Conservation (phyloP, 1,140 invertebrate genomes). For the Trialeurodes vaporariorum region DNA sequence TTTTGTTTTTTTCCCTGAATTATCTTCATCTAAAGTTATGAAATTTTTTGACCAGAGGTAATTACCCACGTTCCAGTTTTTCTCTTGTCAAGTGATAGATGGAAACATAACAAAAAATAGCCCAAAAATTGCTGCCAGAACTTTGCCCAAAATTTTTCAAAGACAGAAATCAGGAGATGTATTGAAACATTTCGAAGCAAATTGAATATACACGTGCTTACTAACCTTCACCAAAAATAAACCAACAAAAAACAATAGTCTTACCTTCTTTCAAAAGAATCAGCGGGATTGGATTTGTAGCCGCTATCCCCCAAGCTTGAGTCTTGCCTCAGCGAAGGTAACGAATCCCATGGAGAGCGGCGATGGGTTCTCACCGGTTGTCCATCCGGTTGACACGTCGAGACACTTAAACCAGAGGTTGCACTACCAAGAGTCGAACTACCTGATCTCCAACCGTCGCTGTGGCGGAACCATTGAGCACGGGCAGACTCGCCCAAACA, state of each 20-base stretch:
- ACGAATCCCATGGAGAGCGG: constrained; percentile 69
- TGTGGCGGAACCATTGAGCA: constrained; percentile 75
- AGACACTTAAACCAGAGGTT: constrained; percentile 21
- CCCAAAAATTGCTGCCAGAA: too few relatives aligned
- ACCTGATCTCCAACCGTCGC: constrained; percentile 72
- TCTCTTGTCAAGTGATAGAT: too few relatives aligned
- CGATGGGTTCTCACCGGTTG: constrained; percentile 41
- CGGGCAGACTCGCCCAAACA: constrained; percentile 73
- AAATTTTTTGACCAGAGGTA: background rate
- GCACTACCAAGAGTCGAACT: constrained; percentile 52
- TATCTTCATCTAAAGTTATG: background rate
- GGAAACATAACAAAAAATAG: too few relatives aligned
- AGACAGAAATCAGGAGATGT: too few relatives aligned
- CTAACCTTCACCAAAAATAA: constrained; percentile 4
- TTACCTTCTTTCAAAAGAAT: constrained; percentile 73
- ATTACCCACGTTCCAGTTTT: too few relatives aligned
- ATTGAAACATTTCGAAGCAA: too few relatives aligned
- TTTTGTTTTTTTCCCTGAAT: background rate
- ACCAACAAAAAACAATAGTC: constrained; percentile 17
- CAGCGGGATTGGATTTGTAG: constrained; percentile 69
- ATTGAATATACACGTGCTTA: too few relatives aligned
- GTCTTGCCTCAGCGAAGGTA: constrained; percentile 67
- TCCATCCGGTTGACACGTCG: constrained; percentile 32
- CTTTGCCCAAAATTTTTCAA: too few relatives aligned
- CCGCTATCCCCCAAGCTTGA: constrained; percentile 71